Evolutionary conservation across 2,888 invertebrate genomes (phyloP).

Genomic region (Trachelus iudaicus): DNA sequence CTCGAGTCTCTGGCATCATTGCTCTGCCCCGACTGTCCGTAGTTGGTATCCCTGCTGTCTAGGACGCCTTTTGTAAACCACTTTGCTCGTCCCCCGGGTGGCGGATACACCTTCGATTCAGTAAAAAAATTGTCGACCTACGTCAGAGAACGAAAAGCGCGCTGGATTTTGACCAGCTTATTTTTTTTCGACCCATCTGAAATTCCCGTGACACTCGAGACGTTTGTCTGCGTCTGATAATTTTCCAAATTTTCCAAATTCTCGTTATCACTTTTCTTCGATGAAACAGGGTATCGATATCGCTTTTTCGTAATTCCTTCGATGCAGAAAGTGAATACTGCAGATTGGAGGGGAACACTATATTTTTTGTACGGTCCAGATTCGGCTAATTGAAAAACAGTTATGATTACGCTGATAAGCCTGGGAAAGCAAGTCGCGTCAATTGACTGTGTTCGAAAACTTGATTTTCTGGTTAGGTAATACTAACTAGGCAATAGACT

Average conservation of each 20-base stretch:
- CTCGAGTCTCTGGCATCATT: background rate
- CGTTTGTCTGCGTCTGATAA: background rate
- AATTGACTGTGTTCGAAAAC: background rate
- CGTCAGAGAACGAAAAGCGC: background rate
- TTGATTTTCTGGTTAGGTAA: no score
- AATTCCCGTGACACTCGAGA: background rate
- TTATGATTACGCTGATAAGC: background rate
- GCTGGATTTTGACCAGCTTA: background rate
- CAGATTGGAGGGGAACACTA: background rate
- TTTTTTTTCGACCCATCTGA: background rate
- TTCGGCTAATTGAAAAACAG: background rate
- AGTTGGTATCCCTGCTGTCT: background rate
- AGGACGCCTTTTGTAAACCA: background rate
- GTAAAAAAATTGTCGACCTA: background rate
- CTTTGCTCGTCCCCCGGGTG: background rate
- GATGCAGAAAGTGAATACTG: background rate
- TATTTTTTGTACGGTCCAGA: background rate
- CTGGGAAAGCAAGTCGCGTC: background rate
- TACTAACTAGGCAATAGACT: no score
- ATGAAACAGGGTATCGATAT: background rate
- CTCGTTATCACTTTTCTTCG: background rate
- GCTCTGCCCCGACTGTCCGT: background rate
- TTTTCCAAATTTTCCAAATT: background rate
- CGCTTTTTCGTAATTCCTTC: background rate
- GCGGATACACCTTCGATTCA: background rate